Percentiles rank a stretch among this genome's conserved stretches.
Evolutionary conservation across 2,888 invertebrate species (phyloP).

Genomic region (Caenorhabditis doughertyi): DNA sequence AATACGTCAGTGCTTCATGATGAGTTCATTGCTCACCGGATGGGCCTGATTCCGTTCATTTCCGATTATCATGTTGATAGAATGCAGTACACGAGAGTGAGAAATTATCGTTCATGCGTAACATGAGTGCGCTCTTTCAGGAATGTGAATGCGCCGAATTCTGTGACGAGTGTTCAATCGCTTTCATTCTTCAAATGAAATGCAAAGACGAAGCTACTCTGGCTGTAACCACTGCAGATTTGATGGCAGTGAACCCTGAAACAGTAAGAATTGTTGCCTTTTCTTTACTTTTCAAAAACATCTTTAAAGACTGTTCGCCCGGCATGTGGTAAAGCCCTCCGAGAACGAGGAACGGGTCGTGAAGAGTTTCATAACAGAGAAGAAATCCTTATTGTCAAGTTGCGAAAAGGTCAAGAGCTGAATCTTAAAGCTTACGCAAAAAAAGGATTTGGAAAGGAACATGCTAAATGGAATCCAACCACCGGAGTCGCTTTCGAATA

Average conservation of each 20-base stretch:
- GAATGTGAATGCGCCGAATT: conserved; percentile 98
- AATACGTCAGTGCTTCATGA: conserved; percentile 98
- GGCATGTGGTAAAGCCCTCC: conserved; percentile 62
- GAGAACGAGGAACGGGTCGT: conserved; percentile 40
- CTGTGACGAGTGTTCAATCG: conserved; percentile 97
- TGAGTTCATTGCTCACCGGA: conserved; percentile 97
- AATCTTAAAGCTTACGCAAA: conserved; percentile 96
- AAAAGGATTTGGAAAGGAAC: conserved; percentile 96
- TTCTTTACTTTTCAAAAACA: background rate
- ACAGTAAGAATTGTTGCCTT: conserved; percentile 24
- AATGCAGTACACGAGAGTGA: conserved; percentile 91
- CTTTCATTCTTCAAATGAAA: conserved; percentile 96
- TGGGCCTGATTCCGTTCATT: conserved; percentile 93
- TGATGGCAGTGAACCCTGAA: conserved; percentile 7
- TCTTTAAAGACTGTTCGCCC: conserved; percentile 43
- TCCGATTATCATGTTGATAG: conserved; percentile 97
- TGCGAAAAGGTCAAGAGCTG: conserved; percentile 92
- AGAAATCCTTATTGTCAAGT: conserved; percentile 88
- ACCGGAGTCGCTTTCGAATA: conserved; percentile 99
- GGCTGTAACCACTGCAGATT: conserved; percentile 89
- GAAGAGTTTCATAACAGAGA: conserved; percentile 62
- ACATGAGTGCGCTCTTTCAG: conserved; percentile 83
- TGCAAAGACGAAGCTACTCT: conserved; percentile 95
- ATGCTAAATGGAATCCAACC: conserved; percentile 99
- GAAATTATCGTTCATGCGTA: conserved; percentile 62